Conservation (phyloP, 2,797 vertebrate species). For the Malurus leucopterus region DNA sequence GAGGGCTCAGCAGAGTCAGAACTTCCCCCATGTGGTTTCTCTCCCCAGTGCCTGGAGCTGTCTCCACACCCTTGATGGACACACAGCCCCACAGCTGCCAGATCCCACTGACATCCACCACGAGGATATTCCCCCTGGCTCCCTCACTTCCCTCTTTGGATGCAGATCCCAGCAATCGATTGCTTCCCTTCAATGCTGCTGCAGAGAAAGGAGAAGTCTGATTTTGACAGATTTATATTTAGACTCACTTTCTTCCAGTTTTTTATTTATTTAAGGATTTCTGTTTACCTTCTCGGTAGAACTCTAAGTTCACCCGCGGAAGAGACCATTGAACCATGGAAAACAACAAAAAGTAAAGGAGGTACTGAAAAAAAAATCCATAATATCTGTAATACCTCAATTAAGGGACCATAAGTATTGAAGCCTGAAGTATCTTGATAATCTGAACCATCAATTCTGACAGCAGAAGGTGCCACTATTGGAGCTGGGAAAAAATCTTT, state of each 20-base stretch:
- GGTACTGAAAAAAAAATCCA: slow-evolving; percentile 17
- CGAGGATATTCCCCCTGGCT: neutral
- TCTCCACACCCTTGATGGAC: fast-evolving
- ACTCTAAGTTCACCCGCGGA: neutral
- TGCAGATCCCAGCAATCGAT: neutral
- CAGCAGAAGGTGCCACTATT: slow-evolving; percentile 21
- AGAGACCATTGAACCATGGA: neutral
- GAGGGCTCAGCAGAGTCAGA: neutral
- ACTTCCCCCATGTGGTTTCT: fast-evolving
- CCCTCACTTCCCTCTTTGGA: neutral
- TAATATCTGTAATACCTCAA: slow-evolving; percentile 42
- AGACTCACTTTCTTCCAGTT: neutral
- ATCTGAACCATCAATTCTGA: slow-evolving; percentile 38
- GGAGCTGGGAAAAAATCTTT: neutral
- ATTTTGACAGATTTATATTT: slow-evolving; percentile 46
- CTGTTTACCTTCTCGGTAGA: slow-evolving; percentile 18
- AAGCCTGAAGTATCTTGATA: slow-evolving; percentile 48
- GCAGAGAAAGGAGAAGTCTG: neutral
- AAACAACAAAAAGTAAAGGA: slow-evolving; percentile 31
- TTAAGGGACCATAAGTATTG: slow-evolving; percentile 34
- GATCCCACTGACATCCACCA: fast-evolving
- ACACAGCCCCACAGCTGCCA: fast-evolving
- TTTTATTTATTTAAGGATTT: neutral
- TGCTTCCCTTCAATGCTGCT: neutral
- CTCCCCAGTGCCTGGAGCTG: neutral